These are phyloP conservation scores for Exocentrus adspersus DNA, from an alignment of 2,888 invertebrate species.

Conservation along the genomic window DNA sequence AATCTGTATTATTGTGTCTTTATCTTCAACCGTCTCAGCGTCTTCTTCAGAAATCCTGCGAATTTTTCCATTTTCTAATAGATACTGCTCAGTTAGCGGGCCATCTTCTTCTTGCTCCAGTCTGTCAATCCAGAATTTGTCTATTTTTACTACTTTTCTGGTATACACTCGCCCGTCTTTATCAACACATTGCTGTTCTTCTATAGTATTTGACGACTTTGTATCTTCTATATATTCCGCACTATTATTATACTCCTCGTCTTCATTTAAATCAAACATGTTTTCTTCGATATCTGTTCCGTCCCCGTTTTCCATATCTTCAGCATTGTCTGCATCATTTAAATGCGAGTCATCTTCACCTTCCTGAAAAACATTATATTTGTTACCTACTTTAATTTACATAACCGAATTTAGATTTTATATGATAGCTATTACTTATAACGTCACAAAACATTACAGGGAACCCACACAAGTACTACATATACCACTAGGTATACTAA, in stretches of 20 bases:
- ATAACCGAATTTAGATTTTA: no score
- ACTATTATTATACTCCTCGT: constrained; percentile 42
- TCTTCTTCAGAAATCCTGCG: constrained; percentile 49
- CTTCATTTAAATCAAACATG: constrained; percentile 26
- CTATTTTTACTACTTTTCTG: constrained; percentile 69
- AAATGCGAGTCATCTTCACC: constrained; percentile 25
- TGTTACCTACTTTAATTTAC: no score
- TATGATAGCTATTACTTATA: no score
- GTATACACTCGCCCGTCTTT: constrained; percentile 65
- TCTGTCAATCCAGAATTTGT: constrained; percentile 67
- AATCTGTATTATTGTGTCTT: constrained; percentile 53
- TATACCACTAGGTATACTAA: no score
- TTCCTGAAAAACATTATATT: constrained; percentile 39
- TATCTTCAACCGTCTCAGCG: constrained; percentile 39
- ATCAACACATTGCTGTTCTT: constrained; percentile 65
- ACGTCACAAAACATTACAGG: constrained; percentile 1
- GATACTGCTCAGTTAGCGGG: constrained; percentile 51
- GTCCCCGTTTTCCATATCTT: constrained; percentile 1
- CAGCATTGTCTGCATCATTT: constrained; percentile 12
- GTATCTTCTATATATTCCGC: constrained; percentile 24
- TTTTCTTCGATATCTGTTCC: constrained; percentile 15
- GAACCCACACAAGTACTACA: no score
- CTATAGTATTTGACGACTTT: constrained; percentile 51
- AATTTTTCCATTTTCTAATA: constrained; percentile 50
- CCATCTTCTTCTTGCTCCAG: constrained; percentile 44